Conservation (phyloP, 2,113 vertebrate species). For the Hucho hucho region DNA sequence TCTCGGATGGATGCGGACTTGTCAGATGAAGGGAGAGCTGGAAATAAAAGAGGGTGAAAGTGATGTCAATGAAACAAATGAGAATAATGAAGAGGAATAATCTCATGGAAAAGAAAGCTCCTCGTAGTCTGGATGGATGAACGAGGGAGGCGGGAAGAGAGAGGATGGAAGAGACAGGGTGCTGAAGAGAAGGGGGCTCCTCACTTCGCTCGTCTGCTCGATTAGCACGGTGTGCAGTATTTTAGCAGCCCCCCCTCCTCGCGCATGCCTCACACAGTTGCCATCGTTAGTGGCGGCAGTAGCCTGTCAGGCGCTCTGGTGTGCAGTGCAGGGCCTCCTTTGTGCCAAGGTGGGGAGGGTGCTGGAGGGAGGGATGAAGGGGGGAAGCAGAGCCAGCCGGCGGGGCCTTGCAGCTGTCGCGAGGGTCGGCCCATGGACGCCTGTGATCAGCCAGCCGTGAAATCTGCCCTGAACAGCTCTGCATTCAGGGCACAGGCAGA, state of each 20-base stretch:
- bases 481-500: constrained; percentile 14
- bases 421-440: constrained; percentile 16
- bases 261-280: constrained; percentile 1
- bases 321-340: not conserved
- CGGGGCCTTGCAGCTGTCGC: constrained; percentile 38
- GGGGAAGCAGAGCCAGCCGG: not conserved
- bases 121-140: constrained; percentile 24
- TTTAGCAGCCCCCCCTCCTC: not conserved
- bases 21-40: constrained; percentile 28
- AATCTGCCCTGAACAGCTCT: constrained; percentile 43
- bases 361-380: not conserved
- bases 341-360: not conserved
- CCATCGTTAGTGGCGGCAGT: not conserved
- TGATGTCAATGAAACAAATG: constrained; percentile 45
- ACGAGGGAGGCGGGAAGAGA: constrained; percentile 15
- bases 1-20: not conserved
- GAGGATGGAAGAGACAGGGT: constrained; percentile 19
- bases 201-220: too few species aligned
- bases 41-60: constrained; percentile 20
- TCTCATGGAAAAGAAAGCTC: constrained; percentile 33
- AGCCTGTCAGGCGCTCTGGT: not conserved
- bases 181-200: constrained; percentile 13
- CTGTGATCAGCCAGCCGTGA: constrained; percentile 49
- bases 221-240: not conserved
- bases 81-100: constrained; percentile 38